Evolutionary conservation across 1,140 invertebrate species (phyloP).

Genomic region (Plodia interpunctella): DNA sequence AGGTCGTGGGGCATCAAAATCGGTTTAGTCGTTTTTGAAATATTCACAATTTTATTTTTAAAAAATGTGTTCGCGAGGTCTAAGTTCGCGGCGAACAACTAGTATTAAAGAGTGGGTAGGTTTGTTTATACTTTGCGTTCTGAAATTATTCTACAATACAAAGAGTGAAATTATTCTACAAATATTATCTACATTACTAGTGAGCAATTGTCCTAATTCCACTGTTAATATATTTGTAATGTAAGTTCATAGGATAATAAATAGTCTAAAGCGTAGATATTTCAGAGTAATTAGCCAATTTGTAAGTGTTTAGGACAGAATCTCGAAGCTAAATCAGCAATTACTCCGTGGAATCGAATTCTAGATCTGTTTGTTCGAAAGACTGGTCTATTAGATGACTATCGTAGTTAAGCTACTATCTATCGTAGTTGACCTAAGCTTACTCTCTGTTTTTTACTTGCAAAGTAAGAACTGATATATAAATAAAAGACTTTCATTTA

Average conservation of each 20-base stretch:
- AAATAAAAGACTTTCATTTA: neutral
- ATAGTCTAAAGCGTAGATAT: neutral
- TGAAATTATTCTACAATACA: neutral
- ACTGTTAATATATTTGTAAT: too few species aligned
- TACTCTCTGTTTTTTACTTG: neutral
- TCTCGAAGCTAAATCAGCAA: neutral
- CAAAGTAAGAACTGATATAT: neutral
- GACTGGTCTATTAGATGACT: neutral
- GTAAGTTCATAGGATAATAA: neutral
- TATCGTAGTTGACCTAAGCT: neutral
- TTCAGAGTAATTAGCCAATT: slow-evolving; percentile 9
- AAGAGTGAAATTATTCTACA: neutral
- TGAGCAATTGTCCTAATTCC: too few species aligned
- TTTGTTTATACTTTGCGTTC: too few species aligned
- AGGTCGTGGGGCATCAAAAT: too few species aligned
- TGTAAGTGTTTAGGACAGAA: neutral
- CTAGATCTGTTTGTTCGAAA: neutral
- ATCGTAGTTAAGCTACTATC: neutral
- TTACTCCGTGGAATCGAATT: neutral
- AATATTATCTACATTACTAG: too few species aligned
- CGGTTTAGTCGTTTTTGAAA: too few species aligned
- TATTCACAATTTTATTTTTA: too few species aligned
- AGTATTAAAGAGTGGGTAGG: too few species aligned
- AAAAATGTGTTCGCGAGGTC: too few species aligned
- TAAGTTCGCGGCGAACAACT: too few species aligned